These are phyloP conservation scores for Paratrypauchen microcephalus DNA, from an alignment of 2,797 vertebrate species.

Conservation along the genomic window DNA sequence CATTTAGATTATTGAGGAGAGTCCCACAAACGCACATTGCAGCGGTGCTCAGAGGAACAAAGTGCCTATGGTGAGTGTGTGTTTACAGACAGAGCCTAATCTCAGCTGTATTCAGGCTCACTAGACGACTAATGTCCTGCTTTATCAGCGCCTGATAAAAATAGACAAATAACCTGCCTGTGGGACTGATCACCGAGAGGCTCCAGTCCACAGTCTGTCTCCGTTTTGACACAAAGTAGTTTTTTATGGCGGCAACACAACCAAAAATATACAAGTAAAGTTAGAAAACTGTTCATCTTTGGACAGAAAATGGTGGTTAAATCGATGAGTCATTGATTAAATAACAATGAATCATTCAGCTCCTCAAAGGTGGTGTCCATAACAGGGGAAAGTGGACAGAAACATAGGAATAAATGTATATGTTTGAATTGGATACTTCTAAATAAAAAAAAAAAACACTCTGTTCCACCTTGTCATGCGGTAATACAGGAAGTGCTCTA, in stretches of 20 bases:
- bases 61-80: slow-evolving; percentile 1
- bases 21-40: neutral
- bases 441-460: neutral
- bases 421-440: neutral
- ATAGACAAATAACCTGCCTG: slow-evolving; percentile 7
- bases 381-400: neutral
- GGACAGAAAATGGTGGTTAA: too few species aligned
- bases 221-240: neutral
- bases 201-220: neutral
- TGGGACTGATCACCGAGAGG: neutral
- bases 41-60: neutral
- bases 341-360: too few species aligned
- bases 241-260: neutral
- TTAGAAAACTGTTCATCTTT: too few species aligned
- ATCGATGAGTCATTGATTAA: too few species aligned
- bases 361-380: too few species aligned
- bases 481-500: too few species aligned
- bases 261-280: neutral
- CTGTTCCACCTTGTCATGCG: too few species aligned
- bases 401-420: neutral
- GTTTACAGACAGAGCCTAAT: neutral
- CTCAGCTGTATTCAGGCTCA: slow-evolving; percentile 13
- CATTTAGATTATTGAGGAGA: neutral
- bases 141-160: slow-evolving; percentile 10
- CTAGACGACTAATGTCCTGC: slow-evolving; percentile 11